Conservation (phyloP, 2,113 vertebrate species). For the Gadus chalcogrammus region DNA sequence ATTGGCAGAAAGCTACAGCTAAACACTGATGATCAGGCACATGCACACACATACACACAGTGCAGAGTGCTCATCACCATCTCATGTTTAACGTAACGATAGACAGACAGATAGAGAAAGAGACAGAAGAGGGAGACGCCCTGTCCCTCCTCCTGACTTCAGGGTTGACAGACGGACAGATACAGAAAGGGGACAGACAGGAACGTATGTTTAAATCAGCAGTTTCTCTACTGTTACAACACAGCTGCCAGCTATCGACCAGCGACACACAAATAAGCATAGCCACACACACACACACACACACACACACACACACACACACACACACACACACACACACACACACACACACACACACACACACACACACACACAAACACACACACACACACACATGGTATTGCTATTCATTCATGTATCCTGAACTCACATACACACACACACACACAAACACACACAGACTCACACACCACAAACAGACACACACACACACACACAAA, state of each 20-base stretch:
- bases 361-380: conserved; percentile 4
- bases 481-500: background rate
- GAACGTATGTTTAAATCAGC: conserved; percentile 9
- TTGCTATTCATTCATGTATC: background rate
- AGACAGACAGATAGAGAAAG: background rate
- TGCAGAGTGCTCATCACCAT: background rate
- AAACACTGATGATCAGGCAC: background rate
- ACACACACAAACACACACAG: background rate
- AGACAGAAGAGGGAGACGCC: background rate
- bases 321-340: conserved; percentile 5
- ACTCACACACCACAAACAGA: conserved; percentile 8
- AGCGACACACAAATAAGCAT: conserved; percentile 8
- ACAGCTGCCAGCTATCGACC: conserved; percentile 6
- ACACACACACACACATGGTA: background rate
- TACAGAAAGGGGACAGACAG: background rate
- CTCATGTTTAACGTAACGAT: background rate
- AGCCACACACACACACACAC: conserved; percentile 8
- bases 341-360: background rate
- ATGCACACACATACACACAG: background rate
- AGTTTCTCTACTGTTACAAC: background rate
- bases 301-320: background rate
- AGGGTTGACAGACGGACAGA: background rate
- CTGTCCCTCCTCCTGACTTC: too few relatives aligned
- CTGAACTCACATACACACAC: background rate
- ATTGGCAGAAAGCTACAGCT: too few relatives aligned